Evolutionary conservation across 1,140 invertebrate genomes (phyloP).

Genomic region (Drosophila rufa): DNA sequence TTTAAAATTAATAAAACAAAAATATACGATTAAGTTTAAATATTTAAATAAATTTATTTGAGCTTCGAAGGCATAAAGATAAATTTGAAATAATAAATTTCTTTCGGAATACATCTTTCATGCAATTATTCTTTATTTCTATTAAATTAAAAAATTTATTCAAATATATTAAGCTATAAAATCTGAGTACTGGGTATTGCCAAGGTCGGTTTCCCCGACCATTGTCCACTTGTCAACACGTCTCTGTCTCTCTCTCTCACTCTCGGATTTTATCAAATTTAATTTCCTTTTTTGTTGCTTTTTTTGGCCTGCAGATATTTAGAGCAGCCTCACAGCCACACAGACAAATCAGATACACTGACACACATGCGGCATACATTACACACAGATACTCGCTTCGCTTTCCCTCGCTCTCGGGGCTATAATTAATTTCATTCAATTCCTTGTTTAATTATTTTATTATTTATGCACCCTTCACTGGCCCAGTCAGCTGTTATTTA

Average conservation of each 20-base stretch:
- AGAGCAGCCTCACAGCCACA: conserved; percentile 49
- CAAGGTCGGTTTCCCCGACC: not conserved
- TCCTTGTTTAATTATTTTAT: conserved; percentile 82
- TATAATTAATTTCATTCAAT: conserved; percentile 78
- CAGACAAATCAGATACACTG: conserved; percentile 24
- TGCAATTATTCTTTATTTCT: too few species aligned
- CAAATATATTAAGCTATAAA: not conserved
- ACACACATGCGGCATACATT: conserved; percentile 28
- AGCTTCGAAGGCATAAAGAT: too few species aligned
- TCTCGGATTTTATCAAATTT: conserved; percentile 54
- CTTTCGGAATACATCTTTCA: too few species aligned
- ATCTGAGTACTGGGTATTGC: conserved; percentile 22
- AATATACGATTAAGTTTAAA: not conserved
- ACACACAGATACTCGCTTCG: conserved; percentile 44
- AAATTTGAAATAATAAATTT: too few species aligned
- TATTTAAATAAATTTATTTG: too few species aligned
- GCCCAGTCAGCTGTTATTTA: conserved; percentile 59
- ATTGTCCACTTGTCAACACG: not conserved
- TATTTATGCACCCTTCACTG: conserved; percentile 73
- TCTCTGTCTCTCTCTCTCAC: conserved; percentile 13
- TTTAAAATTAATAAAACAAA: not conserved
- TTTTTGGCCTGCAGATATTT: conserved; percentile 71
- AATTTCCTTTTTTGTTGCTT: conserved; percentile 48
- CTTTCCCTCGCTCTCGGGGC: conserved; percentile 42
- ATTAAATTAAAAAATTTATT: too few species aligned